Evolutionary conservation across 1,140 invertebrate genomes (phyloP), one percentile per base, ranked within the genome.

Genomic region (Saxidomus purpurata): DNA sequence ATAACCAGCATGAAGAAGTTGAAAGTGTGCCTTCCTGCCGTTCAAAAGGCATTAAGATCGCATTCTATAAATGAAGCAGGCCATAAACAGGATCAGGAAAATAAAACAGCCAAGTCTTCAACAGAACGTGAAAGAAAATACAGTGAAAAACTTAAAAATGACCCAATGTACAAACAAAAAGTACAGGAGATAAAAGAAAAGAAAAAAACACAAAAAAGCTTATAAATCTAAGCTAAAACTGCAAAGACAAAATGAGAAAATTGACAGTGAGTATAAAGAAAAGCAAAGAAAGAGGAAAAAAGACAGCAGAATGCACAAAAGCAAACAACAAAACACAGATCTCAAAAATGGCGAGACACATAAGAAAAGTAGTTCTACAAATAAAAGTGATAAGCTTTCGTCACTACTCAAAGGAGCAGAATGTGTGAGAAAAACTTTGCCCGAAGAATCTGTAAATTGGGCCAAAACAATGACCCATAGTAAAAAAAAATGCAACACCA

Each of bases 131-230:
- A 28, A n/a, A 2, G 59, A 25, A 67, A 83, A 43, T 67, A 83
- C 61, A 59, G 81, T 28, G 59, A 83, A 83, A 38, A 43, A 61
- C 34, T 83, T 43, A 83, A 83, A 43, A 83, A 67, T 83, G 81
- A 83, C 28, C 81, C 81, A 36, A 28, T 17, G 11, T n/a, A 43
- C 0, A 36, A 83, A 25, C 8, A 83, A 67, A 83, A 83, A 25
- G 36, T 83, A 22, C 19, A 13, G 2, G 22, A 80, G 19, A 17
- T 55, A 52, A 83, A 83, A 83, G 34, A 83, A 59, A 36, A 40
- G 52, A 63, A 83, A 55, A 59, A 83, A 6, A 38, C n/a, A 83
- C 34, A 67, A 83, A n/a, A 59, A 67, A 36, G 61, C 17, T 3
- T 83, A 83, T 28, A 83, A 67, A 63, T 31, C 34, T 59, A 36